Conservation (phyloP, 92 coral and sea anemone species). For the Nematostella vectensis region DNA sequence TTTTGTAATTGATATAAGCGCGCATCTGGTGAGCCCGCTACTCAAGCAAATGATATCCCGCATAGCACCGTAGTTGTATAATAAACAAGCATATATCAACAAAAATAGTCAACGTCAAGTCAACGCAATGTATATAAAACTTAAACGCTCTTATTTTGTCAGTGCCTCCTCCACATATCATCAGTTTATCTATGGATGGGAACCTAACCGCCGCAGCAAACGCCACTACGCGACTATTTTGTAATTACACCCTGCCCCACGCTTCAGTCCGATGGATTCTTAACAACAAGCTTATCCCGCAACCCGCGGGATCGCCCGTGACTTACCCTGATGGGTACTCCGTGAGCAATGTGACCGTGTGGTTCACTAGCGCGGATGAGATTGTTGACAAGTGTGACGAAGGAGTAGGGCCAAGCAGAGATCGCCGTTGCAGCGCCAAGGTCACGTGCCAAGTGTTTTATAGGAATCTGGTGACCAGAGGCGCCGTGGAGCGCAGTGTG, state of each 20-base stretch:
- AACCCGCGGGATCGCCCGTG: not conserved
- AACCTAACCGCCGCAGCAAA: not conserved
- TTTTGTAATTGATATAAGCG: too few species aligned
- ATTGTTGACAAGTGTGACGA: not conserved
- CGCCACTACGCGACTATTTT: not conserved
- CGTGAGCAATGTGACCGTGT: not conserved
- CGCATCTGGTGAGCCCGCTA: too few species aligned
- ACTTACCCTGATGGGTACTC: not conserved
- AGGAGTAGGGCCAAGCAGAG: not conserved
- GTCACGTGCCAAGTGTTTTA: conserved; percentile 12
- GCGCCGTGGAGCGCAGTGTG: too few species aligned
- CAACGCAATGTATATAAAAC: too few species aligned
- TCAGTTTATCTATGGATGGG: not conserved
- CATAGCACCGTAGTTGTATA: too few species aligned
- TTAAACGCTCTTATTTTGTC: too few species aligned
- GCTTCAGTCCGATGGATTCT: not conserved
- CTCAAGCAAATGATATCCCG: too few species aligned
- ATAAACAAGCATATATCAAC: too few species aligned
- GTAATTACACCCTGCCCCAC: not conserved
- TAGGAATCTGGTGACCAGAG: not conserved
- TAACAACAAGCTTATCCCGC: not conserved
- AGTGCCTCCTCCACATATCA: not conserved
- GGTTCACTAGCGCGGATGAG: conserved; percentile 3
- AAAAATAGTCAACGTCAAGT: too few species aligned
- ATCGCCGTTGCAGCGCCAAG: not conserved